These are phyloP conservation scores for Zootermopsis nevadensis DNA, from an alignment of 2,888 invertebrate species.

Conservation along the genomic window DNA sequence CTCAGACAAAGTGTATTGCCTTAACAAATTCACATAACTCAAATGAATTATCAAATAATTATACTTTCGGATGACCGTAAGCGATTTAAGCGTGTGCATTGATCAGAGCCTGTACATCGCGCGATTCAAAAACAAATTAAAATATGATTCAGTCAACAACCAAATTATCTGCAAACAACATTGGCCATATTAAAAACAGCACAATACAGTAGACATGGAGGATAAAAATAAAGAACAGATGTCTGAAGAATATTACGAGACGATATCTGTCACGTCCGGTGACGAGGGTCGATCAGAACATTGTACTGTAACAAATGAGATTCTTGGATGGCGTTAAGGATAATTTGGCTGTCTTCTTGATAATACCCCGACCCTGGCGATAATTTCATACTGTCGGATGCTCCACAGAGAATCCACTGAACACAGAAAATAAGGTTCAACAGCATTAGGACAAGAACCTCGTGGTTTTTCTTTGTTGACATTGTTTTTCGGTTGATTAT, in stretches of 20 bases:
- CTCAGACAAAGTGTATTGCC: conserved; percentile 7
- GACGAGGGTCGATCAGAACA: conserved; percentile 1
- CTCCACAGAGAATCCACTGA: background rate
- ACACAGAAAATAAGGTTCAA: background rate
- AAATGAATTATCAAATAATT: conserved; percentile 32
- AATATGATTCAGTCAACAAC: conserved; percentile 26
- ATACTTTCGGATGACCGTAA: background rate
- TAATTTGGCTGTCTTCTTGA: conserved; percentile 32
- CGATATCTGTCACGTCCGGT: background rate
- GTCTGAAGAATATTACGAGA: background rate
- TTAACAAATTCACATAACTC: conserved; percentile 10
- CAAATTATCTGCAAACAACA: conserved; percentile 32
- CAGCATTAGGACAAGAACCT: conserved; percentile 24
- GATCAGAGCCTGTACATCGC: background rate
- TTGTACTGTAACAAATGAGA: conserved; percentile 34
- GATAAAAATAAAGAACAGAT: background rate
- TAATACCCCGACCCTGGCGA: background rate
- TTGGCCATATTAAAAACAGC: background rate
- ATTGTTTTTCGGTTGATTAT: conserved; percentile 34
- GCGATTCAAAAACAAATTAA: conserved; percentile 25
- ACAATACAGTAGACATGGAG: conserved; percentile 5
- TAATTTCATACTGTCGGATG: background rate
- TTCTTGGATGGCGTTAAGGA: background rate
- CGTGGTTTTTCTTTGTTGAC: conserved; percentile 1
- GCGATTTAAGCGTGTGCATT: background rate